Conservation (phyloP, 1,140 invertebrate genomes). For the Hyles euphorbiae region DNA sequence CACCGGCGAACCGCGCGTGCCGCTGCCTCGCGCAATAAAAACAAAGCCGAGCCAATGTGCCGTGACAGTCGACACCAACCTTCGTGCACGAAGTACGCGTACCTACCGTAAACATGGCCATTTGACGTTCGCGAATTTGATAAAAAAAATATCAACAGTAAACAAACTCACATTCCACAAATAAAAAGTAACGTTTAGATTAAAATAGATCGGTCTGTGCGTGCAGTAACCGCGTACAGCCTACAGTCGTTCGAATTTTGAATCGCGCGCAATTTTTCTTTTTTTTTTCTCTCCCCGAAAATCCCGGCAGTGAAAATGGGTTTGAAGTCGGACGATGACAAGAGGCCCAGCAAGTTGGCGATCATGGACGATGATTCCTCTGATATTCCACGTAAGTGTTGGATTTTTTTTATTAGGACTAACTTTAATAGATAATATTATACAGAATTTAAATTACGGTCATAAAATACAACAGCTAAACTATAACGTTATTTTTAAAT, state of each 20-base stretch:
- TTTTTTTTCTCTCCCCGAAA: conserved; percentile 30
- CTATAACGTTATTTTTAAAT: too few relatives aligned
- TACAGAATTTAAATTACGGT: too few relatives aligned
- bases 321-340: conserved; percentile 62
- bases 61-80: conserved; percentile 58
- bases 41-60: conserved; percentile 42
- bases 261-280: conserved; percentile 25
- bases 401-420: conserved; percentile 16
- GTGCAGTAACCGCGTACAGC: conserved; percentile 14
- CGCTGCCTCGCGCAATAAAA: conserved; percentile 50
- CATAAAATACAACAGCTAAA: too few relatives aligned
- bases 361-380: conserved; percentile 65
- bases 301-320: conserved; percentile 58
- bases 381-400: conserved; percentile 57
- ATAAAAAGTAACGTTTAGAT: conserved; percentile 18
- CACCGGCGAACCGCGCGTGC: conserved; percentile 17
- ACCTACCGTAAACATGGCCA: conserved; percentile 32
- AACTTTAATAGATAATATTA: background rate
- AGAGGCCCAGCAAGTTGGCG: conserved; percentile 65
- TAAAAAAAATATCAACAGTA: conserved; percentile 21
- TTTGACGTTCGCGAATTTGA: conserved; percentile 37
- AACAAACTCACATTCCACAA: conserved; percentile 27
- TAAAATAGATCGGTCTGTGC: conserved; percentile 49
- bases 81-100: conserved; percentile 38
- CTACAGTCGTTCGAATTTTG: conserved; percentile 13